Evolutionary conservation across 1,140 invertebrate genomes (phyloP), one percentile per base, ranked within the genome.

Genomic region (Manduca sexta): DNA sequence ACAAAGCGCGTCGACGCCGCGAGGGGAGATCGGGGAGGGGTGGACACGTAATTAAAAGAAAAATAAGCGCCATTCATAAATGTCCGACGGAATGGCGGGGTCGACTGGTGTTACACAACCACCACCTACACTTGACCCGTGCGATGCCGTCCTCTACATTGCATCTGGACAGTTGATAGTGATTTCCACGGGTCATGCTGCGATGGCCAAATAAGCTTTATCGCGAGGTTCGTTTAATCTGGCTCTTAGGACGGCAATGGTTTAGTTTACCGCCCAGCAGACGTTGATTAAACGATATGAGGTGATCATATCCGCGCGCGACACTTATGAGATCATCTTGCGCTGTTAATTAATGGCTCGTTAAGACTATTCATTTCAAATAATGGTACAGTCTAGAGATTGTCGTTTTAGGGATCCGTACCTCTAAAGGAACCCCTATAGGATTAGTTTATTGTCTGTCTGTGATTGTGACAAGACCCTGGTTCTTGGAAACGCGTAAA

Each of bases 61-160:
- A 84, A 79, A 84, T 84, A 81, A 78, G 70, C 56, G 72, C 76
- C 74, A 81, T 84, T 84, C 77, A 84, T 84, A 84, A 84, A 83
- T 63, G 77, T 83, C 77, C 64, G 55, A 50, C 57, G 67, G 64
- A 73, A 81, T 74, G 66, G 76, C 73, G 53, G 64, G 69, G 64
- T 69, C 69, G 69, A 57, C 56, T 48, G 60, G 72, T 49, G 74
- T 80, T 83, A 79, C 71, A 74, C 67, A 52, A 52, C 54, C 47
- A 49, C 79, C 77, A 74, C 43, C 39, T 10, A 37, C 37, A 13
- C 10, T 8, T 21, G 79, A 69, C 34, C 77, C 45, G 16, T 34
- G 55, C 40, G 17, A 16, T 42, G 58, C 50, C 38, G 2, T 6
- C 15, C 30, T 7, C 13, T 16, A 14, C 18, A 15, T 45, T 14